Evolutionary conservation across 2,113 vertebrate species (phyloP), one percentile per base, ranked within the genome.

Genomic region (Rallus limicola): DNA sequence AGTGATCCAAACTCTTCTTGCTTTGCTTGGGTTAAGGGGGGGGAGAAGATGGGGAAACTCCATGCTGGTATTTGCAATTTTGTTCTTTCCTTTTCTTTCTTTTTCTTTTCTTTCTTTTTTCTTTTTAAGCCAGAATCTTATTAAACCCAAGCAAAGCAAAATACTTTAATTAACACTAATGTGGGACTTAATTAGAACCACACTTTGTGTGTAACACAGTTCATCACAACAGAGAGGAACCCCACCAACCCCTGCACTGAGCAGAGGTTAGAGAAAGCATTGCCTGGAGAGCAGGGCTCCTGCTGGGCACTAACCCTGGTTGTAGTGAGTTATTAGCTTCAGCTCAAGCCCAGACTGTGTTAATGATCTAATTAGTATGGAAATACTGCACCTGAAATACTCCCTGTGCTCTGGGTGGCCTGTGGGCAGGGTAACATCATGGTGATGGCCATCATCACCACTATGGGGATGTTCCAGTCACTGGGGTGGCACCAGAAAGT

Each of bases 1-100:
- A 15, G 70, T 38, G 59, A 72, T 86, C 86, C 20, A 4, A 58
- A 33, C 28, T 24, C 28, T 55, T 34, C 7, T 5, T 62, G 16
- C 3, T 50, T 44, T 17, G 16, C 21, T 59, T 44, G 17, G 2
- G 15, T 13, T 48, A 79, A 70, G 46, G 36, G 33, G n/a, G 78
- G 56, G n/a, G 33, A 48, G 42, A 82, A 95, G 76, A 95, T 23
- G 59, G 94, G 92, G 88, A 76, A 82, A 89, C 82, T 92, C 92
- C 86, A 40, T 40, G 62, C 58, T 38, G 9, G 9, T 40, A 42
- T 78, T 46, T 58, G 19, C 16, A 48, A 48, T 48, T 48, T 48
- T 48, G 8, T 18, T 46, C 44, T 17, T 7, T 8, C 2, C 23
- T 17, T 0, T 25, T 33, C 6, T 29, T 42, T 17, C 0, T 25